Evolutionary conservation across 2,113 vertebrate species (phyloP), one percentile per base, ranked within the genome.

Genomic region (Tursiops truncatus): DNA sequence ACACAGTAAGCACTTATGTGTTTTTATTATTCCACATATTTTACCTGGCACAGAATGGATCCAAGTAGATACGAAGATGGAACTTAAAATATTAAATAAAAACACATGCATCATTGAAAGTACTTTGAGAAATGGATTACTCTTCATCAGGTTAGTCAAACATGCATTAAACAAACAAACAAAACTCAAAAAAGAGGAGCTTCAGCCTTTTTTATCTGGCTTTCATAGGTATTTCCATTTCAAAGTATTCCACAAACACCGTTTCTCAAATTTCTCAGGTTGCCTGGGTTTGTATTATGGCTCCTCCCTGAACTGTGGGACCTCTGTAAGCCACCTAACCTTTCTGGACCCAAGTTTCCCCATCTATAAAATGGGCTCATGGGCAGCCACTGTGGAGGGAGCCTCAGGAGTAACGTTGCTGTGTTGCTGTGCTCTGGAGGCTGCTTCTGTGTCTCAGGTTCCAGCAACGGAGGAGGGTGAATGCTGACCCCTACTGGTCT

Each of bases 11-110:
- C 21, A 56, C 63, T 53, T 77, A 58, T 23, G 41, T 92, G 3
- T 58, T 73, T 68, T 38, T 68, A 50, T 94, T 93, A 79, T 86
- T 87, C 12, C 15, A 53, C 50, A 17, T 65, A 82, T 89, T 80
- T 84, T 74, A 70, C 60, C 50, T 4, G 81, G 63, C 50, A 68
- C 13, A 95, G 26, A 85, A 77, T 65, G 23, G 23, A 56, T 80
- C 23, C 53, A 74, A 80, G 50, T 3, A 87, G n/a, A 79, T 5
- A 68, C 13, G 20, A 74, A 92, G 41, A 71, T 25, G 38, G 11
- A 26, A 67, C 53, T 81, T 87, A 17, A 86, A 56, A 56, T 80
- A 53, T 70, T 73, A 67, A 96, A 80, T 81, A 68, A 81, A 95
- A 86, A 9, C 17, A 44, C 14, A 53, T 8, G 21, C 14, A 28